A percentile compares a stretch with the other conserved stretches of the same genome.
Evolutionary conservation across 2,797 vertebrate species (phyloP).

Genomic region (Salarias fasciatus): DNA sequence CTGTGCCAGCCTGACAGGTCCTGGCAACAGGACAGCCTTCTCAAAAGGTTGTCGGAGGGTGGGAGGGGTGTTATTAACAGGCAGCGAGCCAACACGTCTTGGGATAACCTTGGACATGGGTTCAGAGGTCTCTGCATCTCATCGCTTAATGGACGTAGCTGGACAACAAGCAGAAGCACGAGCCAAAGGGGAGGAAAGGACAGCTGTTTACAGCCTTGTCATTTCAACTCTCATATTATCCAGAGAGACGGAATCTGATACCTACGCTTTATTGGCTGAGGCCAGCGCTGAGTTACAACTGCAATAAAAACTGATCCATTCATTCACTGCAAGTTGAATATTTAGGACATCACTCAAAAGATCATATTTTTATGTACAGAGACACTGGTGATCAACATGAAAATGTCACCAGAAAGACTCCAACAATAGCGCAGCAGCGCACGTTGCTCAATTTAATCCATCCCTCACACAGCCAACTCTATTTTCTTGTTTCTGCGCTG

Average conservation of each 20-base stretch:
- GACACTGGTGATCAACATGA: conserved; percentile 1
- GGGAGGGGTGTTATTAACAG: conserved; percentile 58
- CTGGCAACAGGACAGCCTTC: conserved; percentile 67
- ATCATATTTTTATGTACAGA: not conserved
- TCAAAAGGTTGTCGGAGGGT: conserved; percentile 50
- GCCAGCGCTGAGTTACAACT: conserved; percentile 15
- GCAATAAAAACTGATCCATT: conserved; percentile 15
- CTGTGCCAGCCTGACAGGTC: conserved; percentile 73
- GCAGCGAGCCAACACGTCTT: conserved; percentile 65
- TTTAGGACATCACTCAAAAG: conserved; percentile 1
- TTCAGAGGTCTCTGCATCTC: conserved; percentile 73
- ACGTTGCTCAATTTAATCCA: not conserved
- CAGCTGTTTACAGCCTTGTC: conserved; percentile 47
- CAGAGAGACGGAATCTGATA: conserved; percentile 16
- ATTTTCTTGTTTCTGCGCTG: not conserved
- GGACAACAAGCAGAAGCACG: conserved; percentile 34
- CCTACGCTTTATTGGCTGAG: conserved; percentile 1
- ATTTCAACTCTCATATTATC: conserved; percentile 24
- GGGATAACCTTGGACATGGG: conserved; percentile 74
- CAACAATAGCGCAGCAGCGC: too few relatives aligned
- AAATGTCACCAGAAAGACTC: not conserved
- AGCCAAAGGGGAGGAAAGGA: conserved; percentile 49
- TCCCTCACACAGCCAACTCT: not conserved
- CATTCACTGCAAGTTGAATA: not conserved
- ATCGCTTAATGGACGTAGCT: conserved; percentile 67